A percentile compares a stretch with the other conserved stretches of the same genome.
phyloP scores from a whole-genome alignment of 1,140 invertebrate species.

The Hydropsyche tenuis region DNA sequence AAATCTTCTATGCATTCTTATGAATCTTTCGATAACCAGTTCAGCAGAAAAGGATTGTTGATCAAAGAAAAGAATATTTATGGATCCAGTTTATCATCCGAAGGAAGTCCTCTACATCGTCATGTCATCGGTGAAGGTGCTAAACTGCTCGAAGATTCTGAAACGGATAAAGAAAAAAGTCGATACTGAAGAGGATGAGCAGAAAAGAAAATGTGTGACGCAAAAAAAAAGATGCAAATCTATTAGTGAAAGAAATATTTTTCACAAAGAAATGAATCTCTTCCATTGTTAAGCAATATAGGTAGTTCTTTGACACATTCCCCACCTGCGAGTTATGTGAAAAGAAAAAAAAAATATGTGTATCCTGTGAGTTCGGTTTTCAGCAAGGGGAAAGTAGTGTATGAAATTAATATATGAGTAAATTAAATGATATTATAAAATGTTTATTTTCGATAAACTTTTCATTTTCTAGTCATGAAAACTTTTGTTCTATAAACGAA shows the following conservation, averaged over 20 bases:
- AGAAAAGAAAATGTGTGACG: constrained; percentile 55
- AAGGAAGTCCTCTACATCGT: constrained; percentile 57
- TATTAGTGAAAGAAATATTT: constrained; percentile 58
- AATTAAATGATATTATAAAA: constrained; percentile 1
- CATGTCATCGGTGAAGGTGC: constrained; percentile 44
- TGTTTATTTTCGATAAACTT: constrained; percentile 1
- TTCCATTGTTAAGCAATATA: constrained; percentile 64
- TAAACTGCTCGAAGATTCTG: constrained; percentile 52
- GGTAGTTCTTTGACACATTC: constrained; percentile 58
- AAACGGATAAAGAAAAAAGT: constrained; percentile 54
- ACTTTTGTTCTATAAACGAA: constrained; percentile 3
- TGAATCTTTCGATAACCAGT: constrained; percentile 42
- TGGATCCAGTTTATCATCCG: constrained; percentile 47
- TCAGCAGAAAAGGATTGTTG: constrained; percentile 38
- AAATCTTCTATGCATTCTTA: constrained; percentile 52
- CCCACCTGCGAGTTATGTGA: constrained; percentile 64
- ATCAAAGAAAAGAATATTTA: constrained; percentile 43
- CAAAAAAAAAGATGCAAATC: constrained; percentile 60
- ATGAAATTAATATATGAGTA: constrained; percentile 51
- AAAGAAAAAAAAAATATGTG: constrained; percentile 67
- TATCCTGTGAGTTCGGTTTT: constrained; percentile 63
- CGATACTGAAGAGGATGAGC: constrained; percentile 56
- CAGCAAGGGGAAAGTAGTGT: constrained; percentile 65
- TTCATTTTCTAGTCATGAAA: constrained; percentile 15
- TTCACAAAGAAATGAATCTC: constrained; percentile 60